Conservation (phyloP, 2,888 invertebrate genomes). For the Trachelus iudaicus region DNA sequence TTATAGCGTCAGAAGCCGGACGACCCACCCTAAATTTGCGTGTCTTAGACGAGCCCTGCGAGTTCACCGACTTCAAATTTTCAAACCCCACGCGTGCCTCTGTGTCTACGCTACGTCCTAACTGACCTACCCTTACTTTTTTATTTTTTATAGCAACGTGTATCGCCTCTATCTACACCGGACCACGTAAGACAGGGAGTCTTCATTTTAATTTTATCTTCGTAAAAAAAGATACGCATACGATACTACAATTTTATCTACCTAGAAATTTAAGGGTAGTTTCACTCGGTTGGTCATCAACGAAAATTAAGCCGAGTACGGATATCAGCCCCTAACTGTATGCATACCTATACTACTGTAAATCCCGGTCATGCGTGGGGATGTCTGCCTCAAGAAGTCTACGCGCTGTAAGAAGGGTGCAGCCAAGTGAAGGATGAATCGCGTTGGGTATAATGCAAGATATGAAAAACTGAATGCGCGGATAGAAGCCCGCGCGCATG, state of each 20-base stretch:
- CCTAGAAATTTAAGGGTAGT: neutral
- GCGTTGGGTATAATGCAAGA: neutral
- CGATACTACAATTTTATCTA: neutral
- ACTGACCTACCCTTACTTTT: conserved; percentile 61
- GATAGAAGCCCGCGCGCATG: neutral
- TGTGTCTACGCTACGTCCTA: neutral
- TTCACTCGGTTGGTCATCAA: neutral
- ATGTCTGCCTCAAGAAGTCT: neutral
- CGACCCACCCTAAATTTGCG: conserved; percentile 61
- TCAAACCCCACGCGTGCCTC: neutral
- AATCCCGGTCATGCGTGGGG: neutral
- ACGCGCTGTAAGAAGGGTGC: neutral
- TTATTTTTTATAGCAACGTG: conserved; percentile 55
- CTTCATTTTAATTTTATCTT: neutral
- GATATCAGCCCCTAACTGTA: neutral
- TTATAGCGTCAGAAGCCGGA: conserved; percentile 9
- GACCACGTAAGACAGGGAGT: neutral
- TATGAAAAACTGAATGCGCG: neutral
- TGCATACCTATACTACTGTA: neutral
- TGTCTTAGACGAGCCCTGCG: conserved; percentile 48
- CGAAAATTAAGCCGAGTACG: neutral
- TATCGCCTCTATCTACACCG: neutral
- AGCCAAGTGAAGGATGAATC: neutral
- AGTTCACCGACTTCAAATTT: no score
- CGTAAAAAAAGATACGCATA: neutral